Evolutionary conservation across 2,797 vertebrate species (phyloP).

Genomic region (Acanthurus lineatus): DNA sequence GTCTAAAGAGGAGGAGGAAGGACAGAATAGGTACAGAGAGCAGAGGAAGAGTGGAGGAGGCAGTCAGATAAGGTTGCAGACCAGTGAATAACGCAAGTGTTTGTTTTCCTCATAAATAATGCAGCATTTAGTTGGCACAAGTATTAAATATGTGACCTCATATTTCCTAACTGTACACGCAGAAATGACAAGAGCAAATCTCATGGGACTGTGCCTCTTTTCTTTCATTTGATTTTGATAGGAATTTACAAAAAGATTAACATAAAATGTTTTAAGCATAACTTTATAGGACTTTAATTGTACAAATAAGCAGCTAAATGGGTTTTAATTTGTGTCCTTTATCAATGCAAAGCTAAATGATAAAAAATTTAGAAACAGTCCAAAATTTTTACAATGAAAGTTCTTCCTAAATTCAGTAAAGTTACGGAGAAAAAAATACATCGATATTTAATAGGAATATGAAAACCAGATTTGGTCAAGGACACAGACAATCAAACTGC

Average conservation of each 20-base stretch:
- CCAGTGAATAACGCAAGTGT: conserved; percentile 34
- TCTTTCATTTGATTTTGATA: neutral
- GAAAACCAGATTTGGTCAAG: too few species aligned
- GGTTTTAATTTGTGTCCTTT: too few species aligned
- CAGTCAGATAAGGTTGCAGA: conserved; percentile 3
- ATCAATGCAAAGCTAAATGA: too few species aligned
- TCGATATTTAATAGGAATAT: too few species aligned
- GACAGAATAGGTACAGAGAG: too few species aligned
- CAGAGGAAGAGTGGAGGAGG: neutral
- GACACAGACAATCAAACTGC: too few species aligned
- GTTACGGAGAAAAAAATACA: too few species aligned
- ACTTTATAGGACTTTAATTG: too few species aligned
- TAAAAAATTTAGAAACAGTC: too few species aligned
- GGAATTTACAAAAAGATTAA: neutral
- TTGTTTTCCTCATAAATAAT: conserved; percentile 25
- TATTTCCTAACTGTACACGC: conserved; percentile 10
- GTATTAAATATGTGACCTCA: conserved; percentile 3
- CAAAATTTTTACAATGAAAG: too few species aligned
- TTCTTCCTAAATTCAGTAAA: too few species aligned
- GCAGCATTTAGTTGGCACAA: conserved; percentile 3
- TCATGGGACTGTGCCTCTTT: neutral
- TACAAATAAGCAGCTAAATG: too few species aligned
- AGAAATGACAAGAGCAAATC: neutral
- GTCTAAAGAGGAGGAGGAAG: neutral
- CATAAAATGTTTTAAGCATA: neutral